These are phyloP conservation scores for Sapajus apella DNA, from an alignment of 2,113 vertebrate species.

Conservation along the genomic window DNA sequence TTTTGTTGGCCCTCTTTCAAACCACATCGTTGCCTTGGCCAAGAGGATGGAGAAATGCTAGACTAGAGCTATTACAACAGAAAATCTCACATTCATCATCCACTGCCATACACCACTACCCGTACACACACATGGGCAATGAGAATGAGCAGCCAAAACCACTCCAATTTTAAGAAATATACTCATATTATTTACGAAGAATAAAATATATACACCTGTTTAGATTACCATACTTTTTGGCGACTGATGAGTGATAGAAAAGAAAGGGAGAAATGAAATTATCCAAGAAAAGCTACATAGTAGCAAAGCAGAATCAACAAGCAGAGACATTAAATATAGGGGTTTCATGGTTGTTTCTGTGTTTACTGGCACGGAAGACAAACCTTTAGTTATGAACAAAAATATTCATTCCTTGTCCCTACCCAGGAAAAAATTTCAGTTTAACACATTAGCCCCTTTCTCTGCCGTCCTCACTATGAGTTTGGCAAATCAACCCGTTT, in stretches of 20 bases:
- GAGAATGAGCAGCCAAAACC: background rate
- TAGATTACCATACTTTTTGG: background rate
- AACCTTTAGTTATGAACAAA: background rate
- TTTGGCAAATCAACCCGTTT: background rate
- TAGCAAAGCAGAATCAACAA: background rate
- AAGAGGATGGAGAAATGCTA: background rate
- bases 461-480: background rate
- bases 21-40: background rate
- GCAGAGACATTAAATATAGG: background rate
- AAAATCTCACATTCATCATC: background rate
- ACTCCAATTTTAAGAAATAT: background rate
- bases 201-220: background rate
- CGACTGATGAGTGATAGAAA: background rate
- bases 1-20: background rate
- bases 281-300: background rate
- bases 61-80: background rate
- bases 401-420: background rate
- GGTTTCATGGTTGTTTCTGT: conserved; percentile 6
- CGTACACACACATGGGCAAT: background rate
- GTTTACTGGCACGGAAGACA: conserved; percentile 31
- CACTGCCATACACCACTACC: accelerated
- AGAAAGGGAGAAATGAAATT: background rate
- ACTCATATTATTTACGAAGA: background rate
- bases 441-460: conserved; percentile 11
- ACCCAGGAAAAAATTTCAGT: background rate